Evolutionary conservation across 2,888 invertebrate genomes (phyloP), one percentile per base, ranked within the genome.

Genomic region (Eucriotettix oculatus): DNA sequence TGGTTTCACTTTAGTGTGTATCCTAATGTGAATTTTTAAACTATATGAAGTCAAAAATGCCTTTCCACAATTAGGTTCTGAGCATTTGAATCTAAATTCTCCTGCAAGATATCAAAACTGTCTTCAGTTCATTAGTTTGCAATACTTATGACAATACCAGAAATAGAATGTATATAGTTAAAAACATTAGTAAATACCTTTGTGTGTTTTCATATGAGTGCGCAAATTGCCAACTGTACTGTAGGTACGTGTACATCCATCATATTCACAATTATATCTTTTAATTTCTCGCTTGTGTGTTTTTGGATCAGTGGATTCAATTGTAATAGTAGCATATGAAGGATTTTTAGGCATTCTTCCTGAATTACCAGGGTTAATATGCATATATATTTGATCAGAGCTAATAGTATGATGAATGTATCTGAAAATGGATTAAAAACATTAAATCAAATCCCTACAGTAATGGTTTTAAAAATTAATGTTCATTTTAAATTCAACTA

Each of bases 121-220:
- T 48, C 12, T 48, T n/a, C 48, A 14, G n/a, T 48, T 48, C 48
- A 48, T 48, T n/a, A 48, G 14, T 48, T 14, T 48, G 58, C 56
- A 58, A 52, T 42, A 12, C 54, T 17, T 17, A 57, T 12, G 12
- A 52, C 48, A 42, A 52, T 44, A 57, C 16, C 12, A 57, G 48
- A 57, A 42, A 42, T 52, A 12, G 44, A 43, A 52, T 12, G 16
- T 12, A 14, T 44, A 29, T 29, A 29, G 29, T 29, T 44, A 10
- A 56, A 40, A 14, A 29, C 29, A 44, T 11, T 43, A 16, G 14
- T 55, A 53, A 59, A 69, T 77, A 93, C 95, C 95, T 85, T 87
- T 90, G 71, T 96, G 95, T 60, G 93, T 93, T 78, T 95, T 96
- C 81, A 92, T 85, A 76, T 96, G 96, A 63, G 95, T 95, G 70